Evolutionary conservation across 2,797 vertebrate genomes (phyloP).

Genomic region (Cyclopterus lumpus): DNA sequence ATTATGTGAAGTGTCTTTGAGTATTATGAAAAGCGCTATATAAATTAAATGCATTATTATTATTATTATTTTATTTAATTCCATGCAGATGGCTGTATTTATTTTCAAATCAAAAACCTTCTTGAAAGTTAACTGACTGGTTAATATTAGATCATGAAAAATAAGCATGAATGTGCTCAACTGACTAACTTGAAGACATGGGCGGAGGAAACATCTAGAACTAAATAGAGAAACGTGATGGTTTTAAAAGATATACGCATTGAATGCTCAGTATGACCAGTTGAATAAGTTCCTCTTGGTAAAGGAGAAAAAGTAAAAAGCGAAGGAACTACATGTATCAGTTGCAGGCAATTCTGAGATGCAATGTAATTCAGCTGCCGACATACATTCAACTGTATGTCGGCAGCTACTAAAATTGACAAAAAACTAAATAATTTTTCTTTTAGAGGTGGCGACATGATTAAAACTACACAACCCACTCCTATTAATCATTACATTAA

Average conservation of each 20-base stretch:
- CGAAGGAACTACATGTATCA: not conserved
- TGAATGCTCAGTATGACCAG: not conserved
- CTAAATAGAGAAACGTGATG: slow-evolving; percentile 19
- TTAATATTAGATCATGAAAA: not conserved
- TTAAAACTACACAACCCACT: not conserved
- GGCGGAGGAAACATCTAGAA: not conserved
- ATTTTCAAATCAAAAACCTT: not conserved
- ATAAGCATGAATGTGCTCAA: not conserved
- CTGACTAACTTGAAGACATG: not conserved
- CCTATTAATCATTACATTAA: not conserved
- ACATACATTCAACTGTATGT: not conserved
- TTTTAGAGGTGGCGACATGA: not conserved
- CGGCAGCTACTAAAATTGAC: not conserved
- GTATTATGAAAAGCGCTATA: too few species aligned
- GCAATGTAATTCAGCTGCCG: too few species aligned
- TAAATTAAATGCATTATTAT: too few species aligned
- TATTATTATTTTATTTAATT: too few species aligned
- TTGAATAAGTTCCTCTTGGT: not conserved
- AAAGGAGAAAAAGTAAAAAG: not conserved
- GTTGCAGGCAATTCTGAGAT: not conserved
- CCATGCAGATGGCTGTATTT: not conserved
- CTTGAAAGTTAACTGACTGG: not conserved
- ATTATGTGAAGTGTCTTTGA: too few species aligned
- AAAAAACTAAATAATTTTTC: not conserved
- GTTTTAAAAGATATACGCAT: not conserved